Evolutionary conservation across 2,113 vertebrate species (phyloP), one percentile per base, ranked within the genome.

Genomic region (Triplophysa rosa): DNA sequence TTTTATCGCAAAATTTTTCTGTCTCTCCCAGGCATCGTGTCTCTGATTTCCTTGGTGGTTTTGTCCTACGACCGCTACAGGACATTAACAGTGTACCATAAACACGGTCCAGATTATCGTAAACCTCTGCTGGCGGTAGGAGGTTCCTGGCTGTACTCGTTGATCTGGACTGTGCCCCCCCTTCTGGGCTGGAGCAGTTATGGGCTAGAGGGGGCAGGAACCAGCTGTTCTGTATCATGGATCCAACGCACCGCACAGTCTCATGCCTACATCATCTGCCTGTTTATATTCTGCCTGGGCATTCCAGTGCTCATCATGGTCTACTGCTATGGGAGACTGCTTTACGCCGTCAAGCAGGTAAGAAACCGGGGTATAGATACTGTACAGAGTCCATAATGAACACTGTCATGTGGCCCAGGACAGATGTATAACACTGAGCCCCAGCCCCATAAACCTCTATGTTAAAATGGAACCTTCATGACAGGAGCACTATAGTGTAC

Each of bases 121-220:
- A 96, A 92, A 77, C 94, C 94, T 0, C 66, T 96, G 81, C 77
- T 97, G 80, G 95, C 94, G 0, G 92, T 97, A 0, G 89, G 87
- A 0, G 91, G 91, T 0, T 93, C 94, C 0, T 96, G 95, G 95
- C 82, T 95, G 26, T 97, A 97, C 86, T 95, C 95, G 62, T 84
- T 96, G 87, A 1, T 95, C 77, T 97, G 95, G 95, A 97, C 95
- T 0, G 87, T 95, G 78, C 94, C 95, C 8, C 95, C 95, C 12
- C 91, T 96, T 24, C 67, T 97, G 2, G 95, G 95, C 0, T 97
- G 95, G 95, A 95, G 94, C 86, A 94, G 94, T 82, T 96, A 96
- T 0, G 94, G 90, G 2, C 12, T 93, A 45, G 95, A 97, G 83
- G 94, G 94, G 0, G 93, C 94, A 0, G 95, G 94, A 45, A 96